These are phyloP conservation scores for Papilio demoleus DNA, from an alignment of 2,888 invertebrate species.

Conservation along the genomic window DNA sequence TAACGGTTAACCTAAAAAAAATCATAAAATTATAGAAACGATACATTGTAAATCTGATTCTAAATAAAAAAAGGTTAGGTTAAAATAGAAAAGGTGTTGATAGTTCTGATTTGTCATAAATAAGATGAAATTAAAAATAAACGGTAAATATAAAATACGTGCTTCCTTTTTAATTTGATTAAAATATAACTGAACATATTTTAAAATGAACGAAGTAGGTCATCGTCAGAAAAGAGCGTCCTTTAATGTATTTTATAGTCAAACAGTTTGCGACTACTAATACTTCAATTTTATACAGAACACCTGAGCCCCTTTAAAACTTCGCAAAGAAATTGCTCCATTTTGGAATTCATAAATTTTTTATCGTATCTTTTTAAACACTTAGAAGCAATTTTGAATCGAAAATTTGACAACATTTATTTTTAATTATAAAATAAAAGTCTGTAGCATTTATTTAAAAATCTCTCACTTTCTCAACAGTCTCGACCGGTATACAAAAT, in stretches of 20 bases:
- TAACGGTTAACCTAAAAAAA: no score
- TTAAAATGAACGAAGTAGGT: no score
- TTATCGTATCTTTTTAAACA: not conserved
- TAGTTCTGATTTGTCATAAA: no score
- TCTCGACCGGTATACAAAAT: not conserved
- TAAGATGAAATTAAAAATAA: no score
- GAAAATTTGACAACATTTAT: not conserved
- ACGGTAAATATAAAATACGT: no score
- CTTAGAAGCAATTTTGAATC: not conserved
- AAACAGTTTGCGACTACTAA: conserved; percentile 12
- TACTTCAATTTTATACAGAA: conserved; percentile 5
- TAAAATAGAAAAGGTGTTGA: conserved; percentile 1
- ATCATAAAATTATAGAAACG: no score
- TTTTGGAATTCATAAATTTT: conserved; percentile 3
- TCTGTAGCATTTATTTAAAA: not conserved
- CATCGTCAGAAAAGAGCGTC: conserved; percentile 12
- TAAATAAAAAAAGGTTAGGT: no score
- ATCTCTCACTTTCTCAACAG: not conserved
- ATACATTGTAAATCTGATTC: no score
- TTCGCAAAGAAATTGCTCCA: conserved; percentile 15
- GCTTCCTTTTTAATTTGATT: no score
- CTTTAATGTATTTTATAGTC: conserved; percentile 5
- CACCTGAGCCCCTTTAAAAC: conserved; percentile 25
- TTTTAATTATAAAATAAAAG: no score
- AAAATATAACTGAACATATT: no score